Evolutionary conservation across 2,797 vertebrate genomes (phyloP).

Genomic region (Choloepus didactylus): DNA sequence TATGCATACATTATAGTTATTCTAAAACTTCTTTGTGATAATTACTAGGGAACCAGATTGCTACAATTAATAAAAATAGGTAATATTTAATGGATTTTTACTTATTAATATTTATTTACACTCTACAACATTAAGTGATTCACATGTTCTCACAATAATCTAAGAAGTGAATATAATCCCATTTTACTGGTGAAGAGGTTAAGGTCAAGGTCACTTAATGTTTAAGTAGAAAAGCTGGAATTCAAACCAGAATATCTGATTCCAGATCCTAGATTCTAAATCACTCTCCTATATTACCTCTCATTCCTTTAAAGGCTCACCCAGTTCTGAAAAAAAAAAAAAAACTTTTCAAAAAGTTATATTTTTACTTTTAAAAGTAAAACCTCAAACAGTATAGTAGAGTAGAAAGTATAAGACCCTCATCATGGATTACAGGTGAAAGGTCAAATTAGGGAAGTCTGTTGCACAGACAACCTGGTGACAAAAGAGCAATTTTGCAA

Average conservation of each 20-base stretch:
- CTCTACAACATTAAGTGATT: neutral
- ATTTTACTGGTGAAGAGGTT: neutral
- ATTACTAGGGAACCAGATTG: neutral
- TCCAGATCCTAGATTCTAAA: neutral
- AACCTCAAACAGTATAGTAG: neutral
- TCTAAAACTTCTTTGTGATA: neutral
- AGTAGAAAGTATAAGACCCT: neutral
- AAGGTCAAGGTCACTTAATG: neutral
- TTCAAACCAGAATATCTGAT: neutral
- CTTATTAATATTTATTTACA: too few relatives aligned
- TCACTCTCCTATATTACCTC: neutral
- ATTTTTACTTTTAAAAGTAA: conserved; percentile 31
- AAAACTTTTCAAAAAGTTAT: neutral
- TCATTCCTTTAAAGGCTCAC: neutral
- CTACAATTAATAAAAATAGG: neutral
- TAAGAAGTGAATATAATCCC: neutral
- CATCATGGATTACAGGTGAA: neutral
- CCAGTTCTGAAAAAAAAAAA: neutral
- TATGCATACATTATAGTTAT: neutral
- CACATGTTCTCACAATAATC: neutral
- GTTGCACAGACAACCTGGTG: too few relatives aligned
- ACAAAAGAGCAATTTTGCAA: neutral
- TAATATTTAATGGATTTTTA: neutral
- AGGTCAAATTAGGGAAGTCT: neutral
- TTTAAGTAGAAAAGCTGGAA: neutral